Evolutionary conservation across 2,888 invertebrate genomes (phyloP), one percentile per base, ranked within the genome.

Genomic region (Trichopoda pennipes): DNA sequence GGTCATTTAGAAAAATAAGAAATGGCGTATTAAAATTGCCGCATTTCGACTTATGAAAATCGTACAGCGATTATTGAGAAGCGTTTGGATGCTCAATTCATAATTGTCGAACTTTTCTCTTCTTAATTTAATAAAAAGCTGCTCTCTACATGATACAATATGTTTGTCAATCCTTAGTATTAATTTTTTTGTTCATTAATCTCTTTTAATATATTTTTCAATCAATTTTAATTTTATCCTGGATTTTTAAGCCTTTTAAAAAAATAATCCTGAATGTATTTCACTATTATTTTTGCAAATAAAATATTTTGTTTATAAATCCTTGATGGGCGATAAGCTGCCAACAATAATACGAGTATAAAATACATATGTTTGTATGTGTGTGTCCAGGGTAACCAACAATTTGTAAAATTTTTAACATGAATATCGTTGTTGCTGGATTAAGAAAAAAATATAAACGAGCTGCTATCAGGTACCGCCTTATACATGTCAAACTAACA

Each of bases 401-500:
- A 63, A 74, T 64, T 64, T 56, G 32, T 35, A 55, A 64, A 56
- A 35, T 14, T 19, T 38, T 10, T 16, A 12, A n/a, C 12, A 9
- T 44, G 2, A 17, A 17, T 38, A 42, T n/a, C 17, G 17, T 32
- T 12, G 28, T 3, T 55, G 17, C 19, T 32, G 55, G 68, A 23
- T 68, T 68, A 77, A 38, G 38, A 51, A 14, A 44, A 68, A 38
- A 10, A n/a, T n/a, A n/a, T n/a, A n/a, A n/a, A n/a, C n/a, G 38
- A 47, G 28, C 49, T 38, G 49, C 64, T 72, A 72, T 64, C 78
- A 72, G 64, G 56, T 64, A 58, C 51, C 53, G 23, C 51, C 53
- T 38, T 12, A 3, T 38, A 28, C 28, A 28, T 28, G 8, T 28
- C 28, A 28, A 28, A 4, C 2, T 28, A 28, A 28, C 23, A 28